phyloP scores from a whole-genome alignment of 2,888 invertebrate genomes.

The Arrhopalites spinosus region DNA sequence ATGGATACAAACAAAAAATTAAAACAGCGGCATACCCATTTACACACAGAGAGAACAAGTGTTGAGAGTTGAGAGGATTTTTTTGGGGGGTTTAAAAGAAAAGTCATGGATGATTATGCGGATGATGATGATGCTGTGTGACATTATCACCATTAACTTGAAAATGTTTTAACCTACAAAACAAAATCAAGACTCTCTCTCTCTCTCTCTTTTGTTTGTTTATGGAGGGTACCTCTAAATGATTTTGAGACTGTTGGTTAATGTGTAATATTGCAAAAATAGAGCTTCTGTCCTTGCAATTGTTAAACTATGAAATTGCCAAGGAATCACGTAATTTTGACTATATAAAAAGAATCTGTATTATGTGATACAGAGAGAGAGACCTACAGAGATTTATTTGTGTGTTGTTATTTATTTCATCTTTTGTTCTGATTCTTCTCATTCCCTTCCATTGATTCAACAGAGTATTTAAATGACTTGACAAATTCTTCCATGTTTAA shows the following conservation, averaged over 20 bases:
- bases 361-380: too few relatives aligned
- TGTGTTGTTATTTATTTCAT: neutral
- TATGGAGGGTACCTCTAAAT: too few relatives aligned
- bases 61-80: neutral
- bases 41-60: too few relatives aligned
- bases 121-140: slow-evolving; percentile 3
- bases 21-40: too few relatives aligned
- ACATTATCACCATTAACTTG: neutral
- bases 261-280: too few relatives aligned
- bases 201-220: too few relatives aligned
- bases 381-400: neutral
- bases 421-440: neutral
- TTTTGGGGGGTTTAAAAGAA: neutral
- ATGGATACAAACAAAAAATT: neutral
- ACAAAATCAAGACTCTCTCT: neutral
- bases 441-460: neutral
- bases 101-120: slow-evolving; percentile 18
- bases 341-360: too few relatives aligned
- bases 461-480: neutral
- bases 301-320: slow-evolving; percentile 26
- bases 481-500: slow-evolving; percentile 14
- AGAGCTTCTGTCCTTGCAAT: slow-evolving; percentile 14
- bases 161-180: neutral
- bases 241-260: too few relatives aligned
- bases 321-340: slow-evolving; percentile 15